Evolutionary conservation across 1,140 invertebrate genomes (phyloP).

Genomic region (Brachionus rubens): DNA sequence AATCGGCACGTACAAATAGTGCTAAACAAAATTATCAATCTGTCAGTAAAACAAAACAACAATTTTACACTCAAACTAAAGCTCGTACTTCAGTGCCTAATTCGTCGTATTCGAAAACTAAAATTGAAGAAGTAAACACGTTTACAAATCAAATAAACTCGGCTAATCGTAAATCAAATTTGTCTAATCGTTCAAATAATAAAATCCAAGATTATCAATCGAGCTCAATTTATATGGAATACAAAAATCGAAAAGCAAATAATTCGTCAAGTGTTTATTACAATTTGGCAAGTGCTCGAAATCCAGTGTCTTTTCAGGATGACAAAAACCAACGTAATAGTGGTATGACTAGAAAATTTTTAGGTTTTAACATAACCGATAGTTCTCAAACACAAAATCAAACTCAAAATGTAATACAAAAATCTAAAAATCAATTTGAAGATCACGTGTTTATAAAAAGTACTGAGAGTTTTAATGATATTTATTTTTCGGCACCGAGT

Average conservation of each 20-base stretch:
- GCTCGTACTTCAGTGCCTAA: neutral
- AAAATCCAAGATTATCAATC: conserved; percentile 18
- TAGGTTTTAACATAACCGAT: conserved; percentile 11
- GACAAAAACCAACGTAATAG: neutral
- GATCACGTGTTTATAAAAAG: neutral
- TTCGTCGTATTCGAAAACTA: neutral
- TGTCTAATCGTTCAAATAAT: no score
- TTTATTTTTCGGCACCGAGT: conserved; percentile 15
- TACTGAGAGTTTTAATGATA: conserved; percentile 23
- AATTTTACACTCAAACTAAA: neutral
- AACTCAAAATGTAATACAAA: neutral
- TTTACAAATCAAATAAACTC: neutral
- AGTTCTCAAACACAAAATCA: neutral
- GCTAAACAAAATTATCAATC: neutral
- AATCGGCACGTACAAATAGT: neutral
- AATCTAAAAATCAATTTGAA: neutral
- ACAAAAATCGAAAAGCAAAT: neutral
- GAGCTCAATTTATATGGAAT: conserved; percentile 24
- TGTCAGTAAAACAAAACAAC: conserved; percentile 3
- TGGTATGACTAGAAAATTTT: neutral
- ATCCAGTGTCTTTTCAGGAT: neutral
- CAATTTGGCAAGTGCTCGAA: neutral
- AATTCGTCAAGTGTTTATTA: conserved; percentile 31
- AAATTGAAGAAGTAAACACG: neutral
- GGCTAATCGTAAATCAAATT: neutral